Evolutionary conservation across 2,888 invertebrate species (phyloP).

Genomic region (Pseudococcus longispinus): DNA sequence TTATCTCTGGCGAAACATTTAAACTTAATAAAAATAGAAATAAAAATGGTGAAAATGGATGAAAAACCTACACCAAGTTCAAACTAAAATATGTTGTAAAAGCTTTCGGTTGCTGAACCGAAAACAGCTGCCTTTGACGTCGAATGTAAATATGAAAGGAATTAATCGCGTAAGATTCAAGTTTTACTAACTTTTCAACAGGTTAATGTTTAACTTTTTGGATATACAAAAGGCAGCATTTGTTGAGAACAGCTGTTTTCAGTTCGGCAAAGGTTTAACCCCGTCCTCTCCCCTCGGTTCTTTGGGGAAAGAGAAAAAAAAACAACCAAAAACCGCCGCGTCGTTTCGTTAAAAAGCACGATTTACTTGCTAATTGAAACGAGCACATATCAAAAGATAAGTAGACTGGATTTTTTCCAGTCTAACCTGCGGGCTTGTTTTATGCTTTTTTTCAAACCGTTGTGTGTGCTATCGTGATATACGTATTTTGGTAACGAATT

Average conservation of each 20-base stretch:
- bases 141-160: constrained; percentile 25
- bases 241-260: constrained; percentile 20
- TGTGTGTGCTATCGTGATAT: too few species aligned
- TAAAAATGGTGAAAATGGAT: neutral
- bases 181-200: constrained; percentile 18
- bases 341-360: neutral
- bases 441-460: too few species aligned
- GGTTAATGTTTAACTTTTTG: constrained; percentile 25
- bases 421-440: too few species aligned
- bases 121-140: constrained; percentile 31
- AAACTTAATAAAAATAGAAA: neutral
- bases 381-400: neutral
- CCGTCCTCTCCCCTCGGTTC: too few species aligned
- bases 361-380: constrained; percentile 31
- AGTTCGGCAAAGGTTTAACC: neutral
- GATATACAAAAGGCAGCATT: neutral
- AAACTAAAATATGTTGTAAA: constrained; percentile 5
- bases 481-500: too few species aligned
- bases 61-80: neutral
- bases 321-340: neutral
- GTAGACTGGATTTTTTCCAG: too few species aligned
- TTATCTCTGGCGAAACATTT: neutral
- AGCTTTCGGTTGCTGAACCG: constrained; percentile 8
- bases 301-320: neutral
- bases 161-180: constrained; percentile 28